A percentile compares a stretch with the other conserved stretches of the same genome.
Conservation (phyloP, 2,797 vertebrate species). For the Myotis daubentonii region DNA sequence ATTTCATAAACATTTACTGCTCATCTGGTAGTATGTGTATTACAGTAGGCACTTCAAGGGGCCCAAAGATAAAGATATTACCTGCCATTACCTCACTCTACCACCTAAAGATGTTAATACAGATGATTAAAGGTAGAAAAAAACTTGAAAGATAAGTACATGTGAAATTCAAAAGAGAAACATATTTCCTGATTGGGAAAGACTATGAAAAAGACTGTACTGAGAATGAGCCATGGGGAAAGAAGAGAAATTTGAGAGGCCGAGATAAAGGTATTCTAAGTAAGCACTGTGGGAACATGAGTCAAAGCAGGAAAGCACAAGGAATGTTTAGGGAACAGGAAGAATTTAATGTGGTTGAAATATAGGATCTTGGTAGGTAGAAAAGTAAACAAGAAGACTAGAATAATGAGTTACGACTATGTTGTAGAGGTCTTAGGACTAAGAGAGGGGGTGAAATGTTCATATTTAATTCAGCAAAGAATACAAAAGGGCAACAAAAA, state of each 20-base stretch:
- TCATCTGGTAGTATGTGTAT: not conserved
- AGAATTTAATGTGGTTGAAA: not conserved
- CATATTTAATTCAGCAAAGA: slow-evolving; percentile 40
- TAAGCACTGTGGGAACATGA: not conserved
- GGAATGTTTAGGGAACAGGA: not conserved
- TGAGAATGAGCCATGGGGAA: not conserved
- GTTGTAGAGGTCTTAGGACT: not conserved
- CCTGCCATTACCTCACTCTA: not conserved
- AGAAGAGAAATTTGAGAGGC: slow-evolving; percentile 9
- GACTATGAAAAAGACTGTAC: slow-evolving; percentile 6
- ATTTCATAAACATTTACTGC: slow-evolving; percentile 39
- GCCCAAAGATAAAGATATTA: slow-evolving; percentile 1
- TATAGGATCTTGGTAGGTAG: not conserved
- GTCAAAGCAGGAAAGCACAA: slow-evolving; percentile 1
- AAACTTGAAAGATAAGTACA: not conserved
- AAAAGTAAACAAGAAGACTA: not conserved
- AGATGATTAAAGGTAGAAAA: slow-evolving; percentile 6
- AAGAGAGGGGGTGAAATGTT: not conserved
- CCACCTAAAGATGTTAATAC: not conserved
- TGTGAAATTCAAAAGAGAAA: slow-evolving; percentile 31
- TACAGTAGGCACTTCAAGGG: slow-evolving; percentile 6
- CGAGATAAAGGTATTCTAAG: not conserved
- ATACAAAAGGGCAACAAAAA: not conserved
- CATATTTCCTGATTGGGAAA: not conserved
- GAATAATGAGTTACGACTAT: slow-evolving; percentile 16